Evolutionary conservation across 2,797 vertebrate genomes (phyloP).

Genomic region (Poecilia velifera): DNA sequence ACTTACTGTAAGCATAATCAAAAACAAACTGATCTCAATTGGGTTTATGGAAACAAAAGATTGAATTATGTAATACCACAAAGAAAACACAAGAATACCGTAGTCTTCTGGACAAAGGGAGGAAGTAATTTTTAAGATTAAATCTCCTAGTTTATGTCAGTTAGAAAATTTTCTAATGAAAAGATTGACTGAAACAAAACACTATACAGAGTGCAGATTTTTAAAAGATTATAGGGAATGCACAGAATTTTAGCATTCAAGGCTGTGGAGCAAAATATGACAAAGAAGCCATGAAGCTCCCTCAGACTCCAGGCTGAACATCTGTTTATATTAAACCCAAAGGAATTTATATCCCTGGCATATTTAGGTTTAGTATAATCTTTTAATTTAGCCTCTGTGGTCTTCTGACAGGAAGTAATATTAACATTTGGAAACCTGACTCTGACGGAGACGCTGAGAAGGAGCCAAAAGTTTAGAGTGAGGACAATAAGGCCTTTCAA

Average conservation of each 20-base stretch:
- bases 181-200: neutral
- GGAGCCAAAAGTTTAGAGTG: neutral
- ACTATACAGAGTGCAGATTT: neutral
- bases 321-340: neutral
- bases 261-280: no score
- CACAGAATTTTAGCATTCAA: neutral
- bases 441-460: no score
- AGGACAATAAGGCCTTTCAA: neutral
- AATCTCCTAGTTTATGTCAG: neutral
- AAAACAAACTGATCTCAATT: neutral
- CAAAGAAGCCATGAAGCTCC: neutral
- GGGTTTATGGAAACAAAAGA: neutral
- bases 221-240: neutral
- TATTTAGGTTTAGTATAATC: neutral
- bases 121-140: neutral
- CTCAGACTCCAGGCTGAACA: neutral
- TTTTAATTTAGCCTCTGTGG: neutral
- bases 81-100: neutral
- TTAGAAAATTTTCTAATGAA: neutral
- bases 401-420: neutral
- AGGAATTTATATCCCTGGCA: neutral
- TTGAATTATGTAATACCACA: neutral
- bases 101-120: neutral
- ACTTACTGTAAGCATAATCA: neutral
- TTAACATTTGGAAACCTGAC: neutral